phyloP scores from a whole-genome alignment of 2,113 vertebrate genomes.

The Sinocyclocheilus grahami region DNA sequence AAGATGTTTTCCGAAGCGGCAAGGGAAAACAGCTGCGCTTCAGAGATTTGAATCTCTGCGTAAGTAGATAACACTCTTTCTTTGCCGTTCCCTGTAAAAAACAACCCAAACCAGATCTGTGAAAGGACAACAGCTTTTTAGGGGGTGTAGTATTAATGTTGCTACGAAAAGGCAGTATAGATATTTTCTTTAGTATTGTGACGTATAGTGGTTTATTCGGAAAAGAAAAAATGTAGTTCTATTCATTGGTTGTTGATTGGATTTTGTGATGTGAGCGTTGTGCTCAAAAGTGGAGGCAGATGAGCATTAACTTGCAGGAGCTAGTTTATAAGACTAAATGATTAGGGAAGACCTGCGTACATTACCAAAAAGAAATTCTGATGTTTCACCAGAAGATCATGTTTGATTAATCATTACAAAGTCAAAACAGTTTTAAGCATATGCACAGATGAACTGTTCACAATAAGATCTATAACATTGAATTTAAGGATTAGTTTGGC shows the following conservation, averaged over 20 bases:
- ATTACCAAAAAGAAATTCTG: not conserved
- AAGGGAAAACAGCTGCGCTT: slow-evolving; percentile 65
- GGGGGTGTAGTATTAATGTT: not conserved
- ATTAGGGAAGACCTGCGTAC: not conserved
- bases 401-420: not conserved
- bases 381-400: too few relatives aligned
- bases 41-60: slow-evolving; percentile 51
- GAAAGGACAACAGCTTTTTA: not conserved
- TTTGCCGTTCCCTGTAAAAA: slow-evolving; percentile 9
- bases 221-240: not conserved
- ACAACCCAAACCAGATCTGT: slow-evolving; percentile 16
- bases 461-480: too few relatives aligned
- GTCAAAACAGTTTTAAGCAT: not conserved
- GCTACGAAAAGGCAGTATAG: not conserved
- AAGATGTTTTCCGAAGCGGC: slow-evolving; percentile 68
- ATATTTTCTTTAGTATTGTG: not conserved
- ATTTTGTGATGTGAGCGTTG: not conserved
- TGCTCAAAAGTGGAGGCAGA: too few relatives aligned
- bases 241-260: not conserved
- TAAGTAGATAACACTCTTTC: slow-evolving; percentile 39
- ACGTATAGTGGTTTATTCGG: not conserved
- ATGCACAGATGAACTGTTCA: not conserved
- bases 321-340: not conserved
- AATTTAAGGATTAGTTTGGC: too few relatives aligned
- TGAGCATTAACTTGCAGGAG: not conserved